Percentiles rank a stretch among this genome's conserved stretches.
Conservation (phyloP, 2,888 invertebrate species). For the Augochlorella aurata region DNA sequence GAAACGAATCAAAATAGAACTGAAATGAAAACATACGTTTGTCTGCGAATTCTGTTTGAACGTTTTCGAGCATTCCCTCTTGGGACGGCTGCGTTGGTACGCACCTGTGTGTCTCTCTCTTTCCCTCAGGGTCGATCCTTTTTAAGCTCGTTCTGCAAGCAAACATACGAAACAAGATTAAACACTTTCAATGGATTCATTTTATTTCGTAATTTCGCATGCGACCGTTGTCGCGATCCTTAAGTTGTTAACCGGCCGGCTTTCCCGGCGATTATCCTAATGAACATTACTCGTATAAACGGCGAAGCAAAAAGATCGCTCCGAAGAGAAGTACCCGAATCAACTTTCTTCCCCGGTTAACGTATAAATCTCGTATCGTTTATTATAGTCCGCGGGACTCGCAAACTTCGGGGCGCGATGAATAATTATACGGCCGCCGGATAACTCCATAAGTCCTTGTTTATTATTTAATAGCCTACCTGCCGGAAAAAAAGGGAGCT, state of each 20-base stretch:
- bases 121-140: conserved; percentile 45
- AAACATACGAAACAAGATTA: conserved; percentile 51
- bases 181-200: conserved; percentile 1
- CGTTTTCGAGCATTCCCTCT: conserved; percentile 56
- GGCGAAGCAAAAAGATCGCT: neutral
- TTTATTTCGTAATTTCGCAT: neutral
- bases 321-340: neutral
- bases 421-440: neutral
- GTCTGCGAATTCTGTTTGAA: conserved; percentile 44
- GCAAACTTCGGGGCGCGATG: neutral
- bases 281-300: neutral
- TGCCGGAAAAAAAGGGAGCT: neutral
- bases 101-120: conserved; percentile 60
- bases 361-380: neutral
- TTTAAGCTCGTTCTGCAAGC: conserved; percentile 57
- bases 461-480: neutral
- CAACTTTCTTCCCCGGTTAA: neutral
- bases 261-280: neutral
- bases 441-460: neutral
- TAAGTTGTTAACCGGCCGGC: no score
- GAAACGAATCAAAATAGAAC: conserved; percentile 30
- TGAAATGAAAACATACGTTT: conserved; percentile 62
- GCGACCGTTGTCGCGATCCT: neutral
- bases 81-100: conserved; percentile 59
- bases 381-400: neutral